Percentiles rank a stretch among this genome's conserved stretches.
phyloP scores from a whole-genome alignment of 2,888 invertebrate genomes.

The Pammene aurita region DNA sequence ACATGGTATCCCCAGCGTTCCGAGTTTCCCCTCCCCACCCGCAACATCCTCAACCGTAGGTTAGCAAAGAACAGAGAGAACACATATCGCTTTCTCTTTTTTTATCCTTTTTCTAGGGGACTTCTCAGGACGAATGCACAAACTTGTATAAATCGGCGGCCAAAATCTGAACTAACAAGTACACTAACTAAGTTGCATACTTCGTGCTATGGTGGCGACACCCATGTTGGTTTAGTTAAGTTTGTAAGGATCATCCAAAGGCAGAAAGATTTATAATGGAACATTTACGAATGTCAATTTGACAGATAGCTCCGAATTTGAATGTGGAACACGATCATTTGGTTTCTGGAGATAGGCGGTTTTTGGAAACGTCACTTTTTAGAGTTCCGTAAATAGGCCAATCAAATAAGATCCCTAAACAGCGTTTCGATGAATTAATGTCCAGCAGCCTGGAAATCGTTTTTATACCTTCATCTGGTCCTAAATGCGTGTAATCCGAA shows the following conservation, averaged over 20 bases:
- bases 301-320: conserved; percentile 29
- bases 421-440: too few relatives aligned
- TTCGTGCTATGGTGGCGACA: conserved; percentile 1
- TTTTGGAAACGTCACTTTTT: too few relatives aligned
- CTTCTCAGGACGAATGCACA: conserved; percentile 46
- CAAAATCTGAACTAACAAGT: conserved; percentile 25
- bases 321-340: conserved; percentile 12
- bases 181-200: neutral
- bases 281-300: conserved; percentile 35
- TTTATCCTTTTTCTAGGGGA: conserved; percentile 59
- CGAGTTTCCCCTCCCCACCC: conserved; percentile 47
- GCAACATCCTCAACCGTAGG: conserved; percentile 57
- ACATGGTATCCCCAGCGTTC: conserved; percentile 30
- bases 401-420: too few relatives aligned
- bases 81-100: conserved; percentile 60
- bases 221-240: neutral
- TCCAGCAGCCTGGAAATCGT: too few relatives aligned
- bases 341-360: neutral
- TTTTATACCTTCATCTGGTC: too few relatives aligned
- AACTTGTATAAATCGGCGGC: conserved; percentile 44
- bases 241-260: conserved; percentile 30
- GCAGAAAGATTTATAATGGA: conserved; percentile 34
- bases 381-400: too few relatives aligned
- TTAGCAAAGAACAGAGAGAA: conserved; percentile 64
- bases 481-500: too few relatives aligned